Evolutionary conservation across 2,888 invertebrate genomes (phyloP).

Genomic region (Escarpia spicata): DNA sequence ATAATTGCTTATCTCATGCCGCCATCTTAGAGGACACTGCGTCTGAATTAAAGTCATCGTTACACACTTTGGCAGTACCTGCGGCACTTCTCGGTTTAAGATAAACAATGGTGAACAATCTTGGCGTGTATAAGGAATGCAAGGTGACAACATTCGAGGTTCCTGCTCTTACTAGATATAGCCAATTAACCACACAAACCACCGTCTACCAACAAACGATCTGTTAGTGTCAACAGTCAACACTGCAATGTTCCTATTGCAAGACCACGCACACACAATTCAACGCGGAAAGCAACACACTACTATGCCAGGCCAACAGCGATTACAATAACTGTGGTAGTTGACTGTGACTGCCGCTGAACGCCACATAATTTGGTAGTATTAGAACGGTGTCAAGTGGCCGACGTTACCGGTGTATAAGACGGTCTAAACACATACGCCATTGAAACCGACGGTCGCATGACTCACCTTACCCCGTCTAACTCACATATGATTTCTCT

Average conservation of each 20-base stretch:
- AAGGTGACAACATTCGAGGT: not conserved
- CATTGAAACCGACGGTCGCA: not conserved
- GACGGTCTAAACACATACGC: not conserved
- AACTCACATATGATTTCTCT: not conserved
- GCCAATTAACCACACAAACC: not conserved
- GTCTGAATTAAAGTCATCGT: not conserved
- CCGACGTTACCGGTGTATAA: not conserved
- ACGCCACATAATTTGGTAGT: not conserved
- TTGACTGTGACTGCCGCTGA: not conserved
- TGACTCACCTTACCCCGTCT: not conserved
- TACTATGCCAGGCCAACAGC: not conserved
- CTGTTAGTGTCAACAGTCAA: not conserved
- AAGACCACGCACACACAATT: not conserved
- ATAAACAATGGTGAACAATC: not conserved
- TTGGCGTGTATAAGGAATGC: not conserved
- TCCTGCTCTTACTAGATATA: not conserved
- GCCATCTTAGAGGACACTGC: not conserved
- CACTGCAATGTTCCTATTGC: not conserved
- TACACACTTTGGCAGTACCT: not conserved
- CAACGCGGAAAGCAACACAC: not conserved
- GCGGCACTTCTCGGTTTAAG: not conserved
- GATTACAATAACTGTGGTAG: not conserved
- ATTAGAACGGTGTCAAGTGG: not conserved
- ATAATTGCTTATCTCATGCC: too few species aligned
- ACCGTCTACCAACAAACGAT: not conserved